Conservation (phyloP, 2,113 vertebrate species). For the Dromiciops gliroides region DNA sequence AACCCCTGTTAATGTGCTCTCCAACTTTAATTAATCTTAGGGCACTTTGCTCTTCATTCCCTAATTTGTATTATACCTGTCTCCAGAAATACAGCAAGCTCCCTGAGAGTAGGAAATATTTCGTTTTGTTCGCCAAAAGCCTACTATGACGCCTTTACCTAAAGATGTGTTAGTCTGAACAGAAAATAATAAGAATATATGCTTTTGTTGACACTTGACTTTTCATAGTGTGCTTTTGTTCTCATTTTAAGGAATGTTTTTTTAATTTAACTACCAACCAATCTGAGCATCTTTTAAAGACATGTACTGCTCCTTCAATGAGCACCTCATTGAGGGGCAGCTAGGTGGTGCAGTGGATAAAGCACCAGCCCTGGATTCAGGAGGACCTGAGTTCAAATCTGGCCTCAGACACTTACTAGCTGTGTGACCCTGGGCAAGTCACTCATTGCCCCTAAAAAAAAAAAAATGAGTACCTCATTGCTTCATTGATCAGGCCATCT, state of each 20-base stretch:
- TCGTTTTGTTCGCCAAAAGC: neutral
- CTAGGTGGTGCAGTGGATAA: too few species aligned
- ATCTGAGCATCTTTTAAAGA: constrained; percentile 44
- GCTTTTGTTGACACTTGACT: constrained; percentile 36
- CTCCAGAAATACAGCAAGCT: neutral
- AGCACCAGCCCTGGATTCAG: too few species aligned
- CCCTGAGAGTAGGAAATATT: neutral
- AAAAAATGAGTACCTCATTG: constrained; percentile 93
- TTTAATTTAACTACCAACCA: constrained; percentile 36
- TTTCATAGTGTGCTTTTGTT: constrained; percentile 25
- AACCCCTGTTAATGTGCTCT: neutral
- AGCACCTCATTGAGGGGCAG: too few species aligned
- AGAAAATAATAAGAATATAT: neutral
- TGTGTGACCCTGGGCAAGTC: too few species aligned
- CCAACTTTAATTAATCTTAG: neutral
- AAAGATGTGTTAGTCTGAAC: neutral
- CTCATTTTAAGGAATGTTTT: constrained; percentile 42
- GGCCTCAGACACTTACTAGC: too few species aligned
- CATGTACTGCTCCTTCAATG: neutral
- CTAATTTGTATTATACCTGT: neutral
- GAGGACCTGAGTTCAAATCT: too few species aligned
- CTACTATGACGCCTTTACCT: neutral
- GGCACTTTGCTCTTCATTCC: neutral
- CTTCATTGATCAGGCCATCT: constrained; percentile 94
- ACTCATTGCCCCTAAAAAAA: too few species aligned